phyloP scores from a whole-genome alignment of 1,140 invertebrate genomes.

The Drosophila repleta region DNA sequence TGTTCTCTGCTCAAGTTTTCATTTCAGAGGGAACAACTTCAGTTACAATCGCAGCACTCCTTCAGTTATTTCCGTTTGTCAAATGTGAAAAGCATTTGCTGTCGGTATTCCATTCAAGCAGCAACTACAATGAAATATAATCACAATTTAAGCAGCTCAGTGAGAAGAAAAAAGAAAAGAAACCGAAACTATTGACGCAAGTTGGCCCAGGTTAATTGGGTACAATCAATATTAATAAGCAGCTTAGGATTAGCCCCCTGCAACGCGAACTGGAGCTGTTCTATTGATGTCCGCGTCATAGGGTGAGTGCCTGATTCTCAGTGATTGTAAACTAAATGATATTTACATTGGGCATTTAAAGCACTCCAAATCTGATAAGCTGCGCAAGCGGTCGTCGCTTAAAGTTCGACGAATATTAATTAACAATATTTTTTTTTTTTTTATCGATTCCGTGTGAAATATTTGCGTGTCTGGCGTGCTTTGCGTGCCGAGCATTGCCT shows the following conservation, averaged over 20 bases:
- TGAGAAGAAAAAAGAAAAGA: too few species aligned
- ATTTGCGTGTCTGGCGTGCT: constrained; percentile 7
- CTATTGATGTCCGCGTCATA: too few species aligned
- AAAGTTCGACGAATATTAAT: constrained; percentile 15
- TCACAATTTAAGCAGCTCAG: neutral
- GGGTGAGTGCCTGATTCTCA: too few species aligned
- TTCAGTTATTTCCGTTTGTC: too few species aligned
- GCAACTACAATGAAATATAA: neutral
- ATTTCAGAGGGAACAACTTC: too few species aligned
- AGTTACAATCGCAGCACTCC: too few species aligned
- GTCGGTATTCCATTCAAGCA: neutral
- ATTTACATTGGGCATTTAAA: neutral
- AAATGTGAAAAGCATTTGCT: neutral
- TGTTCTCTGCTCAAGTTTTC: too few species aligned
- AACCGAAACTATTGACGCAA: neutral
- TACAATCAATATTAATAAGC: constrained; percentile 7
- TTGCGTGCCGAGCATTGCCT: constrained; percentile 8
- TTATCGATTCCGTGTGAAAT: constrained; percentile 11
- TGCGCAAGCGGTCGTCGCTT: neutral
- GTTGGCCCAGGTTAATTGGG: neutral
- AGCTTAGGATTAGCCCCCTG: neutral
- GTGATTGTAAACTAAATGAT: too few species aligned
- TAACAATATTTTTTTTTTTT: constrained; percentile 21
- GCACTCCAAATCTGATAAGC: neutral
- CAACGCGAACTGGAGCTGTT: neutral